A percentile compares a stretch with the other conserved stretches of the same genome.
Evolutionary conservation across 2,797 vertebrate genomes (phyloP).

Genomic region (Intellagama lesueurii): DNA sequence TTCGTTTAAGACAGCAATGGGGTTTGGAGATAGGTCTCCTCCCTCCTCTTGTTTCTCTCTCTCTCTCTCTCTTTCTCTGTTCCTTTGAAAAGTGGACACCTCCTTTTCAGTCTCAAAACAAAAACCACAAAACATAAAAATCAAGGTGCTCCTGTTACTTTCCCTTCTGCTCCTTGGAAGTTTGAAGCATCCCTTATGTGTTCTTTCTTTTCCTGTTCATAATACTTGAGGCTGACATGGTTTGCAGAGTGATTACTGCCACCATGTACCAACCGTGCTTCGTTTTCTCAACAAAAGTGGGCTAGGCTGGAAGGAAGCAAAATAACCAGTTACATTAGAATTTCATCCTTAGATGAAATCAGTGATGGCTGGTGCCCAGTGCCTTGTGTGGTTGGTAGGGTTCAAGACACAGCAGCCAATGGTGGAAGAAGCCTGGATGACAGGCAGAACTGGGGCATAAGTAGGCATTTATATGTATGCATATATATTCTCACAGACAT

Average conservation of each 20-base stretch:
- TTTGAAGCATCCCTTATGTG: slow-evolving; percentile 24
- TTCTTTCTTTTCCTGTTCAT: background rate
- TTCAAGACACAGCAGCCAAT: no score
- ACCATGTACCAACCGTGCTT: slow-evolving; percentile 3
- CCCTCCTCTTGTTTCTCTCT: background rate
- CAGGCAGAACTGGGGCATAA: no score
- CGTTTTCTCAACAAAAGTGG: slow-evolving; percentile 33
- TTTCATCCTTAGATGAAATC: background rate
- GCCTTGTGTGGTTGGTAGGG: no score
- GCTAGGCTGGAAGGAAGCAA: background rate
- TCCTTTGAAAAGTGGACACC: fast-evolving
- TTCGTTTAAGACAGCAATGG: slow-evolving; percentile 49
- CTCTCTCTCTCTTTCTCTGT: background rate
- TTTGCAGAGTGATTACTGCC: slow-evolving; percentile 35
- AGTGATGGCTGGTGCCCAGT: no score
- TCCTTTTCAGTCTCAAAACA: slow-evolving; percentile 26
- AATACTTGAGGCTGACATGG: slow-evolving; percentile 20
- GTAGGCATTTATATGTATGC: no score
- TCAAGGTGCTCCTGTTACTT: background rate
- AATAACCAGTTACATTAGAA: background rate
- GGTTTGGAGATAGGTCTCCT: slow-evolving; percentile 36
- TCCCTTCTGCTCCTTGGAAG: background rate
- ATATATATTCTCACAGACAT: no score
- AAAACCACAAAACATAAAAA: background rate
- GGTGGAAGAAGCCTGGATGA: no score